Base-by-base conservation (phyloP, 2,797 vertebrate species). In the Sylvilagus floridanus region DNA sequence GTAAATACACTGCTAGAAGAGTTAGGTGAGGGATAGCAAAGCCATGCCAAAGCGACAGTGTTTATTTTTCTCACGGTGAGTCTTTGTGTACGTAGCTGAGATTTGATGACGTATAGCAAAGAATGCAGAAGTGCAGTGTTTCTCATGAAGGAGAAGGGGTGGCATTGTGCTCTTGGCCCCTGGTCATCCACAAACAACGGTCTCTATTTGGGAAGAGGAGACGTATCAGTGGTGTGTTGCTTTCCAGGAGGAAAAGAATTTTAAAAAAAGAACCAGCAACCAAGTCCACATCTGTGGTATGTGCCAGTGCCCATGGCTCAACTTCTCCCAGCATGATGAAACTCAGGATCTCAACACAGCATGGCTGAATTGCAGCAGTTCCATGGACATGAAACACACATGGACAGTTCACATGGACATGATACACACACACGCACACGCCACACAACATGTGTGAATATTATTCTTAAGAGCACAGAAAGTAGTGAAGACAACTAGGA, bases 1-100 rank as follows among this genome's bases (percentile, higher is more conserved):
- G 69, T 26, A 93, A 96, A 73, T 65, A 28, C 11, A 4, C 81
- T 50, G 11, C 47, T 66, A 93, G 77, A 76, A n/a, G 62, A 90
- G 50, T 84, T 54, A 72, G 16, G 24, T 63, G 62, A 91, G n/a
- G 10, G 35, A 7, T 88, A 47, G 83, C n/a, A 91, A 84, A 77
- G 24, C 22, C 52, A 78, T 14, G 37, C 0, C 84, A 28, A 95
- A 66, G 65, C 35, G 5, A 71, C 22, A n/a, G 2, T 12, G 2
- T 73, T 73, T 60, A 3, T 6, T 87, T 93, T 91, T 69, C 14
- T 89, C 50, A 22, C 77, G 13, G 8, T 54, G 21, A 37, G 26
- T 63, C 60, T 24, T 75, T 65, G 14, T 57, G 54, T 47, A 28
- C 24, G 8, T 16, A 77, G 76, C 26, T 81, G 66, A 84, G 37